Conservation (phyloP, 2,888 invertebrate genomes). For the Meiosimyza platycephala region DNA sequence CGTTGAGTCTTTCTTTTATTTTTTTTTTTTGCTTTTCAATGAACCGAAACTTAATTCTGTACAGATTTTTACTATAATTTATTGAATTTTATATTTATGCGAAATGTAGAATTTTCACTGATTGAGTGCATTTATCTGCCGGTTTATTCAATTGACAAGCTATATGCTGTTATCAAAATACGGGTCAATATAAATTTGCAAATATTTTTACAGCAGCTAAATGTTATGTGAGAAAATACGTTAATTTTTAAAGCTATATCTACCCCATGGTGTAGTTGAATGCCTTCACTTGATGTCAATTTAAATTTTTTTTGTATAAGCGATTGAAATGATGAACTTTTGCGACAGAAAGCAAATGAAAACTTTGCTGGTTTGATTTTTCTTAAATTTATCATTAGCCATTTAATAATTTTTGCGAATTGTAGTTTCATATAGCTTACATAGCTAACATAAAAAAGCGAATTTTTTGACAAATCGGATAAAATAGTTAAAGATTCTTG, state of each 20-base stretch:
- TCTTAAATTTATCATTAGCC: too few species aligned
- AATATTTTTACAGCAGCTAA: background rate
- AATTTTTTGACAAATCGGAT: too few species aligned
- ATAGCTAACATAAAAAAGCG: too few species aligned
- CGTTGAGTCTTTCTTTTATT: background rate
- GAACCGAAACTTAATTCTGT: too few species aligned
- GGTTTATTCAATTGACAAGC: conserved; percentile 8
- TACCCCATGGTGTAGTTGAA: background rate
- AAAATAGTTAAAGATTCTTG: too few species aligned
- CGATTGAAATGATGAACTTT: too few species aligned
- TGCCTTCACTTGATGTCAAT: conserved; percentile 2
- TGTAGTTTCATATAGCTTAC: too few species aligned
- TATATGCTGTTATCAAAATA: background rate
- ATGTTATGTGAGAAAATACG: background rate
- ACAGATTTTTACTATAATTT: background rate
- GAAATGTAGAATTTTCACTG: background rate
- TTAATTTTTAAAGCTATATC: background rate
- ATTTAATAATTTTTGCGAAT: too few species aligned
- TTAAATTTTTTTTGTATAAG: conserved; percentile 10
- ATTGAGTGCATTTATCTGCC: conserved; percentile 6
- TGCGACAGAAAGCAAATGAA: too few species aligned
- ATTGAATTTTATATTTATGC: conserved; percentile 15
- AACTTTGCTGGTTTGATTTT: too few species aligned
- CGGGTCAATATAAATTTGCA: conserved; percentile 17
- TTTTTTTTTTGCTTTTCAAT: too few species aligned